A percentile compares a stretch with the other conserved stretches of the same genome.
phyloP scores from a whole-genome alignment of 2,888 invertebrate genomes.

The Apotomis turbidana region DNA sequence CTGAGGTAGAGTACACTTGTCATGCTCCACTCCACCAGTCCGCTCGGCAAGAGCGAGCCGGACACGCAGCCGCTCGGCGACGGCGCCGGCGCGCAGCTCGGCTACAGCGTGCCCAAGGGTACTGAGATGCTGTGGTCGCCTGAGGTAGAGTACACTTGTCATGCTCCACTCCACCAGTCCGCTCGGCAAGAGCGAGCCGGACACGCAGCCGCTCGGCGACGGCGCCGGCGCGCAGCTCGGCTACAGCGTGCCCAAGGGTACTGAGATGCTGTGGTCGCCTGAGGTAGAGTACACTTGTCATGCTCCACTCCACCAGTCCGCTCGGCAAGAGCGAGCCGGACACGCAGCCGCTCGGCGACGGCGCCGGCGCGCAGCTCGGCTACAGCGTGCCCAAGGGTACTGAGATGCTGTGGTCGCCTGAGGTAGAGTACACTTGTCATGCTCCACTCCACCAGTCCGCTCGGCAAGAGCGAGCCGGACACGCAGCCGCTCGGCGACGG shows the following conservation, averaged over 20 bases:
- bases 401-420: constrained; percentile 78
- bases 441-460: constrained; percentile 76
- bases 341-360: constrained; percentile 64
- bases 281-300: constrained; percentile 59
- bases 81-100: constrained; percentile 85
- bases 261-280: constrained; percentile 79
- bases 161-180: no score
- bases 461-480: constrained; percentile 77
- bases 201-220: constrained; percentile 67
- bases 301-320: no score
- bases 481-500: constrained; percentile 64
- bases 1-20: constrained; percentile 62
- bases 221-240: constrained; percentile 85
- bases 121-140: constrained; percentile 80
- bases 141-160: constrained; percentile 59
- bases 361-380: constrained; percentile 86
- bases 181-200: constrained; percentile 60
- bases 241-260: constrained; percentile 86
- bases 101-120: constrained; percentile 86
- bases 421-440: constrained; percentile 55
- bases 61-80: constrained; percentile 69
- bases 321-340: constrained; percentile 63
- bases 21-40: no score
- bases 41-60: constrained; percentile 56
- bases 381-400: constrained; percentile 86